phyloP scores from a whole-genome alignment of 2,888 invertebrate genomes.

The Platerodrilus igneus region DNA sequence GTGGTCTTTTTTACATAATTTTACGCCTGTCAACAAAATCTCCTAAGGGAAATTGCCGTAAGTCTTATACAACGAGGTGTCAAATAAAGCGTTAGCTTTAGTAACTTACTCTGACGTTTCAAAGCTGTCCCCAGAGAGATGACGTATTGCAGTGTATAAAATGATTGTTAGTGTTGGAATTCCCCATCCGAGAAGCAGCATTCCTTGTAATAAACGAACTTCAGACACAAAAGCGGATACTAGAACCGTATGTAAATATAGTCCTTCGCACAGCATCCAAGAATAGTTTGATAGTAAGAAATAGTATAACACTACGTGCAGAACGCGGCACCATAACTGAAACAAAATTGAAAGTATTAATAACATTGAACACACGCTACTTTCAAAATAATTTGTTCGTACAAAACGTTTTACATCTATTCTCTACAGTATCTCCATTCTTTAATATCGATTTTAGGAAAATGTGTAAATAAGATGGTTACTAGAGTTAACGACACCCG shows the following conservation, averaged over 20 bases:
- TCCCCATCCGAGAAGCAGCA: conserved; percentile 82
- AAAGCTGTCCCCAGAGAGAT: conserved; percentile 49
- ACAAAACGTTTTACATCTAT: too few species aligned
- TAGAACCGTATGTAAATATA: conserved; percentile 89
- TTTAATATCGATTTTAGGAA: too few species aligned
- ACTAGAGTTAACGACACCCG: too few species aligned
- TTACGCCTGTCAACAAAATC: too few species aligned
- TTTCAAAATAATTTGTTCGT: too few species aligned
- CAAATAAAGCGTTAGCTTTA: too few species aligned
- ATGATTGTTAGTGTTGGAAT: conserved; percentile 65
- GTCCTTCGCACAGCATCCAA: conserved; percentile 95
- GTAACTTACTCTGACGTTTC: conserved; percentile 57
- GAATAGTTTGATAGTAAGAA: conserved; percentile 89
- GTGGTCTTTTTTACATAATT: too few species aligned
- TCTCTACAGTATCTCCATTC: too few species aligned
- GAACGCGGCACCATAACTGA: conserved; percentile 73
- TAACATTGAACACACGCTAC: too few species aligned
- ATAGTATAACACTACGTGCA: conserved; percentile 81
- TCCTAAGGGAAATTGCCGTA: too few species aligned
- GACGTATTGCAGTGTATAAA: conserved; percentile 64
- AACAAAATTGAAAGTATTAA: conserved; percentile 33
- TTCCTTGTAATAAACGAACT: conserved; percentile 74
- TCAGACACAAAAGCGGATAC: conserved; percentile 89
- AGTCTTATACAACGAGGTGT: too few species aligned
- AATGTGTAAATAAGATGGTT: too few species aligned